phyloP scores from a whole-genome alignment of 1,140 invertebrate species.

The Camponotus floridanus region DNA sequence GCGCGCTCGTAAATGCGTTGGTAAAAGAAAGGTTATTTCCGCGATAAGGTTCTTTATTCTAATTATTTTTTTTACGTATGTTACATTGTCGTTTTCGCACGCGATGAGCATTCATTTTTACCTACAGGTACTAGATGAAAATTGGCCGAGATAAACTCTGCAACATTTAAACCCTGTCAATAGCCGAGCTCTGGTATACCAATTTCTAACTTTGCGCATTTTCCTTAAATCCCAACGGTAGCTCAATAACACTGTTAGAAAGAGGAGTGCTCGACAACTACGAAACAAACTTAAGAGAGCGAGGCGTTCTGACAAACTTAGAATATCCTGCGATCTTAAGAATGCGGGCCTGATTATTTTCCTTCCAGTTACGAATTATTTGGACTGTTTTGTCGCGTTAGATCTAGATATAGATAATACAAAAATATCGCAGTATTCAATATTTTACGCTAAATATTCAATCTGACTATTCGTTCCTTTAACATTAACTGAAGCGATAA shows the following conservation, averaged over 20 bases:
- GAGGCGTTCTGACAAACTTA: conserved; percentile 47
- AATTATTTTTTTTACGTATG: conserved; percentile 33
- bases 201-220: conserved; percentile 58
- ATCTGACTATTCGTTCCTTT: not conserved
- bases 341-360: conserved; percentile 59
- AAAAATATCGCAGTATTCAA: not conserved
- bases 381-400: conserved; percentile 21
- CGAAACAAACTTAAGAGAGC: conserved; percentile 51
- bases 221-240: conserved; percentile 56
- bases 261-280: conserved; percentile 33
- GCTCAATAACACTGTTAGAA: conserved; percentile 47
- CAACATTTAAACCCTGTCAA: conserved; percentile 56
- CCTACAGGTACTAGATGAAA: conserved; percentile 29
- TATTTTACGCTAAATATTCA: not conserved
- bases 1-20: conserved; percentile 35
- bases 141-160: conserved; percentile 23
- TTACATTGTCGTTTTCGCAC: conserved; percentile 36
- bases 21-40: conserved; percentile 63
- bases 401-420: not conserved
- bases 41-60: conserved; percentile 64
- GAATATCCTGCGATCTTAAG: conserved; percentile 52
- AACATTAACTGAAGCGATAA: not conserved
- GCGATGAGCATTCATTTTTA: conserved; percentile 44
- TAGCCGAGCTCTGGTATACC: conserved; percentile 31
- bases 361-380: conserved; percentile 54